Percentiles rank a stretch among this genome's conserved stretches.
phyloP scores from a whole-genome alignment of 2,113 vertebrate species.

The Sylvilagus bachmani region DNA sequence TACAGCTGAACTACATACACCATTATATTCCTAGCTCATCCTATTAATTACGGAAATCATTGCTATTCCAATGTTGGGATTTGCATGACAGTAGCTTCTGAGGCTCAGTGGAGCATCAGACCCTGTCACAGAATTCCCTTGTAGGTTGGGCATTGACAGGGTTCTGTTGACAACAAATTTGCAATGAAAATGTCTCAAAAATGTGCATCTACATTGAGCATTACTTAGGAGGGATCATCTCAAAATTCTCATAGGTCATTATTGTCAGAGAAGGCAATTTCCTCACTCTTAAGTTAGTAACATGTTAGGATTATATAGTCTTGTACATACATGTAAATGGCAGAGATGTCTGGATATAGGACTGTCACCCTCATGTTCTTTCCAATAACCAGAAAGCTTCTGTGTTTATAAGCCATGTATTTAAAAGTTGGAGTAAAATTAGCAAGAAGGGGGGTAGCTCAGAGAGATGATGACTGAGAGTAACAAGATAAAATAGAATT shows the following conservation, averaged over 20 bases:
- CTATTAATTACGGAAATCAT: conserved; percentile 70
- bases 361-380: neutral
- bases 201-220: neutral
- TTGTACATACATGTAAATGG: conserved; percentile 1
- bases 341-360: neutral
- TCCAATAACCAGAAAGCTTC: neutral
- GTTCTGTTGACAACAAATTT: conserved; percentile 68
- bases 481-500: conserved; percentile 61
- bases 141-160: conserved; percentile 64
- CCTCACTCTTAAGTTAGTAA: neutral
- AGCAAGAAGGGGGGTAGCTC: neutral
- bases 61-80: conserved; percentile 72
- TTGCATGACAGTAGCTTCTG: conserved; percentile 72
- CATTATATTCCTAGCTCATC: conserved; percentile 41
- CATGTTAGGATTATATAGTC: neutral
- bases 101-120: conserved; percentile 62
- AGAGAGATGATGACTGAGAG: neutral
- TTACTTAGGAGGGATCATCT: conserved; percentile 56
- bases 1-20: conserved; percentile 40
- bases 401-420: neutral
- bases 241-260: conserved; percentile 17
- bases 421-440: neutral
- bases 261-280: conserved; percentile 11
- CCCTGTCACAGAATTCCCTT: conserved; percentile 46
- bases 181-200: conserved; percentile 73